phyloP scores from a whole-genome alignment of 2,797 vertebrate species.

The Sebastes diploproa region DNA sequence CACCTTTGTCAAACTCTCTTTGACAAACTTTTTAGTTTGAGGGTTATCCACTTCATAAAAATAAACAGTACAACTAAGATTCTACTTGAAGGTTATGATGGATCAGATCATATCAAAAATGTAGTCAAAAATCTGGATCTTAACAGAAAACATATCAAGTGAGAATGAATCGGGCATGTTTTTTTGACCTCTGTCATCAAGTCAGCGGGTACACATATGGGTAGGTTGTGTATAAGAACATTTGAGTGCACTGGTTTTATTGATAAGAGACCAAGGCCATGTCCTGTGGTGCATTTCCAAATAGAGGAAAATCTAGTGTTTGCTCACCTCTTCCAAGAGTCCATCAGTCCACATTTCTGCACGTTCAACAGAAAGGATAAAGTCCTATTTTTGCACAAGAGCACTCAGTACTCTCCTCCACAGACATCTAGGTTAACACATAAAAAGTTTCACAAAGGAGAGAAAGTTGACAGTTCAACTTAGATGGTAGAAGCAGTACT shows the following conservation, averaged over 20 bases:
- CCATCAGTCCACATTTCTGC: conserved; percentile 62
- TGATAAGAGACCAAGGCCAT: conserved; percentile 70
- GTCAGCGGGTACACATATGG: neutral
- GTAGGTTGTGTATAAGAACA: neutral
- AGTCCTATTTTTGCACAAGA: conserved; percentile 51
- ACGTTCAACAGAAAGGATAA: conserved; percentile 58
- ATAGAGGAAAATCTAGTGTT: conserved; percentile 55
- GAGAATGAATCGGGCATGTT: neutral
- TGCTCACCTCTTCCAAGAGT: conserved; percentile 58
- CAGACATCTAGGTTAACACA: neutral
- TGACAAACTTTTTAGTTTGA: neutral
- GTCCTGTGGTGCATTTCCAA: conserved; percentile 56
- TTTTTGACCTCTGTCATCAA: conserved; percentile 3
- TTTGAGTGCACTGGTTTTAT: conserved; percentile 32
- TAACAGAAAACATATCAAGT: neutral
- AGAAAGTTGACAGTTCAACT: neutral
- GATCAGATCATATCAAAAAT: neutral
- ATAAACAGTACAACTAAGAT: neutral
- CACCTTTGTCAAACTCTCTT: neutral
- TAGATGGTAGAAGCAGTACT: neutral
- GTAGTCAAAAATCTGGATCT: neutral
- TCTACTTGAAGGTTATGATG: neutral
- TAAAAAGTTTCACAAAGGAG: neutral
- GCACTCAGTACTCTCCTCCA: neutral
- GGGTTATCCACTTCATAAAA: neutral